phyloP scores from a whole-genome alignment of 2,797 vertebrate genomes.

The Heliangelus exortis region DNA sequence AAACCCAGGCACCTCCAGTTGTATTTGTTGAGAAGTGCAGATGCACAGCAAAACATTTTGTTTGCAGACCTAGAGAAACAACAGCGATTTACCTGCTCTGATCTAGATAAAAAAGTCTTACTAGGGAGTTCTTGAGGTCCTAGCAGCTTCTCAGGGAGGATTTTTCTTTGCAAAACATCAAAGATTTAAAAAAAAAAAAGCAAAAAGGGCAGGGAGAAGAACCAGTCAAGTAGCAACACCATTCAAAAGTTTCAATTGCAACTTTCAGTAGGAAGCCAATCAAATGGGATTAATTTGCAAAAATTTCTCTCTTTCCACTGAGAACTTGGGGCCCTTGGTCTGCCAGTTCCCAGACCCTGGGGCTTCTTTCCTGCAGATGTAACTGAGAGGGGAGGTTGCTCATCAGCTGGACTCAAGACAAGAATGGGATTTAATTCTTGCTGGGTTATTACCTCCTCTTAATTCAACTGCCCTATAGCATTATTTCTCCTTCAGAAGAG shows the following conservation, averaged over 20 bases:
- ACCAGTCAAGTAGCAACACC: background rate
- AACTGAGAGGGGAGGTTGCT: background rate
- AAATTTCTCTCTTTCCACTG: background rate
- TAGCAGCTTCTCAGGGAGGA: background rate
- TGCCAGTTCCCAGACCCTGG: background rate
- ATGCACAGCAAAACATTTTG: background rate
- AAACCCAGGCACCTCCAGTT: background rate
- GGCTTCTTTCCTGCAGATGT: background rate
- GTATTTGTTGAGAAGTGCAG: background rate
- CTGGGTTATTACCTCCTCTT: constrained; percentile 1
- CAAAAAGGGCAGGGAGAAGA: background rate
- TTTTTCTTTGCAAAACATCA: background rate
- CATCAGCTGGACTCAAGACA: background rate
- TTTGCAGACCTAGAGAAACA: background rate
- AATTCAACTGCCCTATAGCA: constrained; percentile 13
- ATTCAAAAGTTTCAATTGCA: background rate
- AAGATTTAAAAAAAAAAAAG: background rate
- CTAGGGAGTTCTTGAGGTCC: background rate
- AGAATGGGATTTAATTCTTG: background rate
- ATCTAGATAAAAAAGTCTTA: background rate
- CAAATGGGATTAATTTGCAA: constrained; percentile 11
- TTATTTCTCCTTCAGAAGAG: background rate
- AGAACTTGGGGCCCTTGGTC: background rate
- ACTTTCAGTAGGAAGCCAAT: background rate
- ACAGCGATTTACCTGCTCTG: background rate